Evolutionary conservation across 2,888 invertebrate species (phyloP).

Genomic region (Cheilosia pagana): DNA sequence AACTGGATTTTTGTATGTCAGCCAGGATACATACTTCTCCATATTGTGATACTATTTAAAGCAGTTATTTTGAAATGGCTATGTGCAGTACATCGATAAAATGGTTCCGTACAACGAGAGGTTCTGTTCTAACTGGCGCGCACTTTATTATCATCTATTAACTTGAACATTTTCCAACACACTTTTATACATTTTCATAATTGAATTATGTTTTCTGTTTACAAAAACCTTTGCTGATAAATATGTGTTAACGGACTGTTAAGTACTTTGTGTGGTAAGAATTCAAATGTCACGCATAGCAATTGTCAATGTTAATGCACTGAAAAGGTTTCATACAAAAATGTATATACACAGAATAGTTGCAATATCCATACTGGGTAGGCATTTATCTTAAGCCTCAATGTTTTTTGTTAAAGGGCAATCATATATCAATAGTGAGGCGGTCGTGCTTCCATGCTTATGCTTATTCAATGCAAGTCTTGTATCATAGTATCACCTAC

Average conservation of each 20-base stretch:
- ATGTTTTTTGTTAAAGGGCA: too few relatives aligned
- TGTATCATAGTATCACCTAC: too few relatives aligned
- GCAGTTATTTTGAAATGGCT: neutral
- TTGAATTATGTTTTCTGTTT: conserved; percentile 32
- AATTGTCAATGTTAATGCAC: conserved; percentile 43
- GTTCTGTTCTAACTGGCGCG: neutral
- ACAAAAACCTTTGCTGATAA: conserved; percentile 25
- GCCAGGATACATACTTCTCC: conserved; percentile 41
- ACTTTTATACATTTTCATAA: conserved; percentile 45
- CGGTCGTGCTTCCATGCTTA: too few relatives aligned
- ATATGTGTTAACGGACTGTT: conserved; percentile 33
- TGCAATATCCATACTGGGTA: too few relatives aligned
- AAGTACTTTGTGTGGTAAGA: conserved; percentile 4
- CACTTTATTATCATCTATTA: conserved; percentile 7
- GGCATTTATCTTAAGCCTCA: too few relatives aligned
- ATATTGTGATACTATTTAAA: conserved; percentile 6
- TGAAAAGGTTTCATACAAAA: conserved; percentile 35
- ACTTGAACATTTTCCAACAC: neutral
- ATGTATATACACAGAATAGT: too few relatives aligned
- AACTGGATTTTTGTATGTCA: neutral
- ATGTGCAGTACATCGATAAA: conserved; percentile 20
- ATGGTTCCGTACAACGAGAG: neutral
- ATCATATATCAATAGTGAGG: too few relatives aligned
- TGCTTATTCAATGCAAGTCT: too few relatives aligned
- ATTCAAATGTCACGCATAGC: conserved; percentile 6